Conservation (phyloP, 2,888 invertebrate genomes). For the Augochlorella aurata region DNA sequence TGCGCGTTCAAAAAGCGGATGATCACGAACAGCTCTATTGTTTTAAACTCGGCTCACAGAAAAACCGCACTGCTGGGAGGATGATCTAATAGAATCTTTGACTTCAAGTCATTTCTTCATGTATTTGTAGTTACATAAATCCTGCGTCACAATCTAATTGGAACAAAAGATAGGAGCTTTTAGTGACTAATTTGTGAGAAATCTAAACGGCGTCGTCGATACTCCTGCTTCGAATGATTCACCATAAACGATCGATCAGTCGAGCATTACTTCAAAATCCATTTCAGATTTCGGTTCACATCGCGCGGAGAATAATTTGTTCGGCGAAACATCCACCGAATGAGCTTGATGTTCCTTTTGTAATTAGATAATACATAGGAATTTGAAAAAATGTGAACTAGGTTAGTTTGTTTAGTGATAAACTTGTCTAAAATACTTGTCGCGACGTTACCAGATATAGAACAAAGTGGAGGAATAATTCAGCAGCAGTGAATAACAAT, state of each 20-base stretch:
- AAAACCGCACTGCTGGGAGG: not conserved
- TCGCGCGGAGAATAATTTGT: not conserved
- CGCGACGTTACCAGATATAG: not conserved
- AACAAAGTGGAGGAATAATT: not conserved
- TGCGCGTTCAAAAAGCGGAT: not conserved
- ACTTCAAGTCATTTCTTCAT: not conserved
- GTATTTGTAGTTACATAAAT: not conserved
- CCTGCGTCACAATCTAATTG: conserved; percentile 7
- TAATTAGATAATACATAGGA: not conserved
- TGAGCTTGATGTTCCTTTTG: not conserved
- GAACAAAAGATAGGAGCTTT: conserved; percentile 2
- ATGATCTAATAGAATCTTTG: conserved; percentile 1
- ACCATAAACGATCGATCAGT: not conserved
- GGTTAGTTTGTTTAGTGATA: not conserved
- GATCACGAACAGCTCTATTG: not conserved
- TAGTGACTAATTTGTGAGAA: conserved; percentile 12
- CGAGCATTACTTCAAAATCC: not conserved
- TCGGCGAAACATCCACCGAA: not conserved
- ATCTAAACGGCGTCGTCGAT: not conserved
- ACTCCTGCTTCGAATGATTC: not conserved
- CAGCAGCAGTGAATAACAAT: not conserved
- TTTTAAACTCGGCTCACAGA: not conserved
- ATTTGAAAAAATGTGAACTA: not conserved
- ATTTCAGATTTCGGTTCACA: not conserved
- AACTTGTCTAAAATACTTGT: not conserved